Base-by-base conservation (phyloP, 2,888 invertebrate genomes). In the Torymus aiolomorphi region DNA sequence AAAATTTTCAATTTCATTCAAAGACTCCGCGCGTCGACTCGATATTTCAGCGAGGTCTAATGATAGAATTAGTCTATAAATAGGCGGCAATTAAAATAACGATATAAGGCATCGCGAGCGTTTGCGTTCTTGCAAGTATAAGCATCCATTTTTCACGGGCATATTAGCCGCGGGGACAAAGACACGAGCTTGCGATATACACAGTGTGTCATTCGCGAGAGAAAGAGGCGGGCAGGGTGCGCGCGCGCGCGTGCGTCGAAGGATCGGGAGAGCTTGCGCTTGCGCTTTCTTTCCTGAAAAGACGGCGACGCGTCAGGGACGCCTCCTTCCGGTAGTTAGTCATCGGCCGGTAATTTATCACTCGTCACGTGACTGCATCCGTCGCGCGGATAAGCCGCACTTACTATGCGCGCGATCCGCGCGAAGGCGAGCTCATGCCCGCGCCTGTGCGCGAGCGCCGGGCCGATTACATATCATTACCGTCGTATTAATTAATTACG, bases 311-410 rank as follows among this genome's bases (percentile, higher is more conserved):
- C 65, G 84, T 81, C 82, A 83, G 83, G 83, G 86, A 86, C 86
- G 87, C 86, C 87, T 86, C 83, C 85, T 85, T 87, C 86, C 86
- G 87, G 87, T 86, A 87, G 86, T 88, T 88, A 88, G 85, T 88
- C 88, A 87, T 88, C 85, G 87, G 87, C 83, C 84, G 84, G 86
- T 84, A 87, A 88, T 89, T 89, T 86, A 89, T 89, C 87, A 89
- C 86, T 83, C 85, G 85, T 87, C 86, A 84, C 86, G 86, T 84
- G 84, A 87, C 85, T 86, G 84, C 84, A 76, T 75, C 67, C 67
- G 78, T 72, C 75, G 66, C 78, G 20, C 69, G 62, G 84, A 82
- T 86, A 86, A 87, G 87, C 87, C 86, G 83, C 85, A 84, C 86
- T 88, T 86, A 76, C 85, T 87, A 87, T 88, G 86, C 88, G 42